A percentile compares a stretch with the other conserved stretches of the same genome.
Evolutionary conservation across 2,113 vertebrate species (phyloP).

Genomic region (Eurystomus gularis): DNA sequence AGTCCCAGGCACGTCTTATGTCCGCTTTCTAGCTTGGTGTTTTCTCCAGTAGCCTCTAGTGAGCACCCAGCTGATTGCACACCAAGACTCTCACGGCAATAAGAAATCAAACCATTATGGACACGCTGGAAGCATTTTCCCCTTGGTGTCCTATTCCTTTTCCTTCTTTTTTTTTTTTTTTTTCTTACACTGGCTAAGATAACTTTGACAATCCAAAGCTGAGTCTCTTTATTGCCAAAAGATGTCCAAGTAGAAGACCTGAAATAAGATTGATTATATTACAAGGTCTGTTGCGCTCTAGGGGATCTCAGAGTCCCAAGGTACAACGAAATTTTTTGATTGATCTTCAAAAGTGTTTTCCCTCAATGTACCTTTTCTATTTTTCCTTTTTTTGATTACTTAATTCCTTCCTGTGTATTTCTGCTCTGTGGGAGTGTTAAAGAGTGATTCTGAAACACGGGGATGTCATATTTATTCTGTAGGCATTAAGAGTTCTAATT

Average conservation of each 20-base stretch:
- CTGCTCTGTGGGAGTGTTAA: slow-evolving; percentile 25
- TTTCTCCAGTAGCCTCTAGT: background rate
- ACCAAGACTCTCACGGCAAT: background rate
- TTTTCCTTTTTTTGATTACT: background rate
- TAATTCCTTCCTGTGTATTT: slow-evolving; percentile 46
- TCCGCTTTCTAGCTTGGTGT: background rate
- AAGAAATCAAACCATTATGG: background rate
- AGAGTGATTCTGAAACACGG: slow-evolving; percentile 28
- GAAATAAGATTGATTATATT: background rate
- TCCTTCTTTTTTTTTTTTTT: too few species aligned
- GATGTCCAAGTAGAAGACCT: background rate
- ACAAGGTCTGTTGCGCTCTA: background rate
- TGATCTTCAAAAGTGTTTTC: slow-evolving; percentile 17
- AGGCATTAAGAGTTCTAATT: slow-evolving; percentile 60
- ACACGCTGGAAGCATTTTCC: fast-evolving
- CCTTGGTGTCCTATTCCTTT: background rate
- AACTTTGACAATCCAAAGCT: background rate
- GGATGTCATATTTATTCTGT: slow-evolving; percentile 54
- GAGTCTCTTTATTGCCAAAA: background rate
- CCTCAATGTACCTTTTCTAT: background rate
- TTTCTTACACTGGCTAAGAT: background rate
- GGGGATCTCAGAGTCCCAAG: background rate
- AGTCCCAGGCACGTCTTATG: background rate
- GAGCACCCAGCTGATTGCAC: background rate
- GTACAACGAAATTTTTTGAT: slow-evolving; percentile 5